phyloP scores from a whole-genome alignment of 2,797 vertebrate genomes.

The Acanthurus lineatus region DNA sequence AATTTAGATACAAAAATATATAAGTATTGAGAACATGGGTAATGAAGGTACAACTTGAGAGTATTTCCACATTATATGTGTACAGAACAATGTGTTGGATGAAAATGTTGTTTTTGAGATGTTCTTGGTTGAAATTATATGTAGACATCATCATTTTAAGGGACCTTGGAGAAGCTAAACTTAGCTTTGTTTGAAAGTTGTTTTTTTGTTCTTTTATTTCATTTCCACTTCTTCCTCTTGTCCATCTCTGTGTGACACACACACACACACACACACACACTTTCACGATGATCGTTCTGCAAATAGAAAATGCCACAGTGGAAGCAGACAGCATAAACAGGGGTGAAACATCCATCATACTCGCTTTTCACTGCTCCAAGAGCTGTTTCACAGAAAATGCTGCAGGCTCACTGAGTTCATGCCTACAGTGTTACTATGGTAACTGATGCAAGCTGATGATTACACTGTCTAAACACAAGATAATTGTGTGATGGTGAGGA shows the following conservation, averaged over 20 bases:
- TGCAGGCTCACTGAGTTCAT: slow-evolving; percentile 17
- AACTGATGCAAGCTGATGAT: slow-evolving; percentile 39
- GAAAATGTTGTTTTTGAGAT: neutral
- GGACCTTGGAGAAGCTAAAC: neutral
- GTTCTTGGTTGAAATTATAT: neutral
- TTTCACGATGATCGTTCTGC: slow-evolving; percentile 19
- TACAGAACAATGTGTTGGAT: neutral
- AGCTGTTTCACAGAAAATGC: slow-evolving; percentile 20
- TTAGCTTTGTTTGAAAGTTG: neutral
- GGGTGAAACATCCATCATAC: slow-evolving; percentile 31
- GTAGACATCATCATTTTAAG: neutral
- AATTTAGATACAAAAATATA: too few species aligned
- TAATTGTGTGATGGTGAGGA: slow-evolving; percentile 23
- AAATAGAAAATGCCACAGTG: slow-evolving; percentile 39
- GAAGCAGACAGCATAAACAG: slow-evolving; percentile 18
- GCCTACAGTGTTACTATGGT: slow-evolving; percentile 42
- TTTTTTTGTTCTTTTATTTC: neutral
- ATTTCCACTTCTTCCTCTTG: neutral
- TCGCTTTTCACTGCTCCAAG: slow-evolving; percentile 16
- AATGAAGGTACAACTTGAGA: too few species aligned
- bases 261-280: neutral
- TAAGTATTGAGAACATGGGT: too few species aligned
- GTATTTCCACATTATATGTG: too few species aligned
- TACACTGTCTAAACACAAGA: slow-evolving; percentile 28
- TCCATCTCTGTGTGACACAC: neutral